Percentiles rank a stretch among this genome's conserved stretches.
phyloP scores from a whole-genome alignment of 2,797 vertebrate genomes.

The Xerus rutilus region DNA sequence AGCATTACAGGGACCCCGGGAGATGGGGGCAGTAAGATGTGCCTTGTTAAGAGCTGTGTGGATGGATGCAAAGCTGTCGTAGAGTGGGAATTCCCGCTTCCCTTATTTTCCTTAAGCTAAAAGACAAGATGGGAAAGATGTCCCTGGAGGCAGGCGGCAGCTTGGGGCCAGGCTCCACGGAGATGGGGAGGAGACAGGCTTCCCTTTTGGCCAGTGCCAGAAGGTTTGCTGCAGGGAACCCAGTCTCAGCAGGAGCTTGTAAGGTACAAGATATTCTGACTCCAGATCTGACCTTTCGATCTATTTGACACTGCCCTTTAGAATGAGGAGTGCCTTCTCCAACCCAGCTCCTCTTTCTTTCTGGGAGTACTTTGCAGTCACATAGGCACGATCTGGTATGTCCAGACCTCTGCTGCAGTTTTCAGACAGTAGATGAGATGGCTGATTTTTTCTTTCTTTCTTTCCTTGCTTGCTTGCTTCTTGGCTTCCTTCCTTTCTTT shows the following conservation, averaged over 20 bases:
- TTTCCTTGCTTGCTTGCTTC: too few species aligned
- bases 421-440: not conserved
- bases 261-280: not conserved
- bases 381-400: not conserved
- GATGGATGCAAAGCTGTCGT: too few species aligned
- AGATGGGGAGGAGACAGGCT: not conserved
- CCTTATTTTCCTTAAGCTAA: not conserved
- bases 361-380: not conserved
- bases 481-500: not conserved
- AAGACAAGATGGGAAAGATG: not conserved
- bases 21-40: fast-evolving
- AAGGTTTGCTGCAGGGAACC: not conserved
- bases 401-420: not conserved
- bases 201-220: not conserved
- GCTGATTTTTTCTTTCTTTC: not conserved
- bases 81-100: not conserved
- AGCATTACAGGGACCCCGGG: not conserved
- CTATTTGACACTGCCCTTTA: not conserved
- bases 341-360: not conserved
- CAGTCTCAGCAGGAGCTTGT: not conserved
- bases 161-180: not conserved
- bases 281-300: not conserved
- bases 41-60: not conserved
- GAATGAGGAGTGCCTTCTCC: not conserved
- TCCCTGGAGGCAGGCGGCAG: not conserved